Evolutionary conservation across 2,888 invertebrate species (phyloP).

Genomic region (Acleris literana): DNA sequence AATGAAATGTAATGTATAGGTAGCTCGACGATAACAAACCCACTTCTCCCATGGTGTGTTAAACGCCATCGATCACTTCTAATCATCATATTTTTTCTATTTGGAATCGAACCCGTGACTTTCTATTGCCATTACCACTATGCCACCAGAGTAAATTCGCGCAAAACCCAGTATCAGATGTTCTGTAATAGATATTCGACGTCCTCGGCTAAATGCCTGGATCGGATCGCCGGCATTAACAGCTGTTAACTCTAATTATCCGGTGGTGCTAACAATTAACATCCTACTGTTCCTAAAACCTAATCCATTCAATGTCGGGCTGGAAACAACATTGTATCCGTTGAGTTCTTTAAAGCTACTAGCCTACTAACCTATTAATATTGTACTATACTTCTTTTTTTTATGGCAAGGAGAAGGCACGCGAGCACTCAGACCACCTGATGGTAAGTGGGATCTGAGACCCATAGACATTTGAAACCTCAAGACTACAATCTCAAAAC

Average conservation of each 20-base stretch:
- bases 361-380: too few relatives aligned
- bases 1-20: too few relatives aligned
- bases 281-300: slow-evolving; percentile 56
- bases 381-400: too few relatives aligned
- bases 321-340: slow-evolving; percentile 21
- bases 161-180: slow-evolving; percentile 4
- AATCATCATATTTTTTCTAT: too few relatives aligned
- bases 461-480: too few relatives aligned
- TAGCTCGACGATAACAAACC: too few relatives aligned
- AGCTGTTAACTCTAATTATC: slow-evolving; percentile 61
- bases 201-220: slow-evolving; percentile 20
- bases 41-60: neutral
- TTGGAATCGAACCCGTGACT: too few relatives aligned
- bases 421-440: too few relatives aligned
- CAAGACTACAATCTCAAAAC: too few relatives aligned
- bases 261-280: slow-evolving; percentile 59
- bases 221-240: slow-evolving; percentile 49
- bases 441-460: too few relatives aligned
- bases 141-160: neutral
- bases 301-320: slow-evolving; percentile 54
- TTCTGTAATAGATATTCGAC: slow-evolving; percentile 1
- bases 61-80: neutral
- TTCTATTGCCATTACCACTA: too few relatives aligned
- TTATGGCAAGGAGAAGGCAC: too few relatives aligned
- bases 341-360: slow-evolving; percentile 20